Evolutionary conservation across 1,140 invertebrate species (phyloP).

Genomic region (Ganaspis sp.): DNA sequence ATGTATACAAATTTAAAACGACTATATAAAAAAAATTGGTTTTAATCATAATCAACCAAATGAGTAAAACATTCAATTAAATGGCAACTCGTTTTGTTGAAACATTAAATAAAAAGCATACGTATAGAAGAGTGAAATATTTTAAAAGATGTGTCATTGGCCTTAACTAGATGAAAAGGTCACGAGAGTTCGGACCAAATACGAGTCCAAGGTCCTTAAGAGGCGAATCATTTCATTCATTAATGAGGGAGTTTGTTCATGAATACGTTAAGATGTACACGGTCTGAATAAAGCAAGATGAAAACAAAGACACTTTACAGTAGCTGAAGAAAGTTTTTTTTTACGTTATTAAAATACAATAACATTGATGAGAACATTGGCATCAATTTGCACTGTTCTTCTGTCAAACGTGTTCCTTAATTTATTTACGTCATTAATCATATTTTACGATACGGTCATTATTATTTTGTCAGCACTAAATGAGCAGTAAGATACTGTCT

Average conservation of each 20-base stretch:
- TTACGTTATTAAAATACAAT: not conserved
- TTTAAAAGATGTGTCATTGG: not conserved
- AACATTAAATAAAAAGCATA: not conserved
- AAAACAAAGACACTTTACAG: not conserved
- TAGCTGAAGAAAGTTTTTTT: not conserved
- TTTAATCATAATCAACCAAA: too few species aligned
- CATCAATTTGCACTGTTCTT: not conserved
- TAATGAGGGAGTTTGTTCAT: slow-evolving; percentile 10
- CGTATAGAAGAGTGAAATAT: not conserved
- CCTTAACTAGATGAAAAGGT: slow-evolving; percentile 21
- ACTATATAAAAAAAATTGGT: too few species aligned
- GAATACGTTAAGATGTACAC: not conserved
- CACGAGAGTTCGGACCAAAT: not conserved
- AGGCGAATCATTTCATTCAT: slow-evolving; percentile 28
- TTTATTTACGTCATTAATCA: slow-evolving; percentile 3
- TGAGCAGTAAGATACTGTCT: slow-evolving; percentile 5
- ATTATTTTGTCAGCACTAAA: slow-evolving; percentile 7
- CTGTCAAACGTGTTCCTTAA: not conserved
- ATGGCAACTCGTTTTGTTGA: too few species aligned
- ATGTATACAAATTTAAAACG: too few species aligned
- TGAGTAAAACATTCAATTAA: too few species aligned
- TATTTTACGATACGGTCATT: slow-evolving; percentile 10
- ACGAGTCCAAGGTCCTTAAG: slow-evolving; percentile 6
- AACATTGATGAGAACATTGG: not conserved
- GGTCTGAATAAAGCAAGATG: not conserved